Base-by-base conservation (phyloP, 2,113 vertebrate species). In the Lophochroa leadbeateri region DNA sequence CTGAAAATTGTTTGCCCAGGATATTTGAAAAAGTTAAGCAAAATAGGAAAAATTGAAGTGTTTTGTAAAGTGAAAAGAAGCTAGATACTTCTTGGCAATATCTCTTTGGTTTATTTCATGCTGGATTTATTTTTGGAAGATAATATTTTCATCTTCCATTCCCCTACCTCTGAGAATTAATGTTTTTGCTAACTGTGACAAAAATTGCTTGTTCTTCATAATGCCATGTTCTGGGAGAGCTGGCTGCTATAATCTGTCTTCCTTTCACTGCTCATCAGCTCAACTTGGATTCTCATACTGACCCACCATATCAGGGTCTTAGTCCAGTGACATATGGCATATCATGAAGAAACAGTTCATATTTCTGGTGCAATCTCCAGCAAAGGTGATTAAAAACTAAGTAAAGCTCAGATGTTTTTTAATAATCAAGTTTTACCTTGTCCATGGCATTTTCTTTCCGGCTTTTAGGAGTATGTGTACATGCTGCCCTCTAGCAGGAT, bases 401-500 rank as follows among this genome's bases (percentile, higher is more conserved):
- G 83, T 31, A 63, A 90, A 88, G 18, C 50, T 88, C 28, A 55
- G 33, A 39, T 75, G 9, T 28, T 86, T 80, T 74, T 86, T 90
- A 86, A 53, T 86, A 82, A 74, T 20, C 9, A 47, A 41, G 10
- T 68, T 90, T 90, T 92, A 52, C 28, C 27, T 81, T 83, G 92
- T 68, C 72, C 31, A 1, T 68, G 33, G 33, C 9, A 31, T 81
- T 84, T 93, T 86, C 58, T 65, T 67, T 16, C 17, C 0, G 3
- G 46, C 17, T 80, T 87, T 83, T 75, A 78, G 50, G 76, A 60
- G 13, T 55, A 31, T 35, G 58, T 76, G 47, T 67, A 17, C 41
- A 72, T 94, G 69, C 92, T 95, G 94, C 95, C 96, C 92, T 94
- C 86, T 96, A 95, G 85, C 90, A 96, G 93, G 29, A 58, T 37